These are phyloP conservation scores for Drosophila prolongata DNA, from an alignment of 2,888 invertebrate species.

Conservation along the genomic window DNA sequence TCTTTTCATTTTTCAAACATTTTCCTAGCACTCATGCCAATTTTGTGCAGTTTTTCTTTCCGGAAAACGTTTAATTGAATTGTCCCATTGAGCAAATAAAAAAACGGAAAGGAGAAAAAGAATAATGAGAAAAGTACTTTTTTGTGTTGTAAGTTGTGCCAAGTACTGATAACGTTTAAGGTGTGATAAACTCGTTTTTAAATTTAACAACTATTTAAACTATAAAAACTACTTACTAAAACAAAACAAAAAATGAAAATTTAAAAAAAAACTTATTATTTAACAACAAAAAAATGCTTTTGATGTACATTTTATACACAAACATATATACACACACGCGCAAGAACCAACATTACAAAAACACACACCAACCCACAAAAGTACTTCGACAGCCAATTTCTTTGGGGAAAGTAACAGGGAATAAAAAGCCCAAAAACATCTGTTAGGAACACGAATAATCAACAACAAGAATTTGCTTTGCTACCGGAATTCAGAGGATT, in stretches of 20 bases:
- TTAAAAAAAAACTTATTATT: conserved; percentile 51
- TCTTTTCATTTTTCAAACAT: conserved; percentile 7
- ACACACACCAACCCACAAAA: conserved; percentile 55
- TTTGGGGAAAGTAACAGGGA: conserved; percentile 10
- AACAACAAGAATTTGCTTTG: conserved; percentile 57
- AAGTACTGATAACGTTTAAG: conserved; percentile 84
- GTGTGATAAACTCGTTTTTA: conserved; percentile 84
- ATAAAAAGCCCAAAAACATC: conserved; percentile 7
- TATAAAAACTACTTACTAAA: conserved; percentile 58
- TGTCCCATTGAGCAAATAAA: conserved; percentile 33
- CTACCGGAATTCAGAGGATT: conserved; percentile 44
- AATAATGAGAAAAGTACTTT: conserved; percentile 59
- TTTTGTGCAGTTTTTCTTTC: conserved; percentile 31
- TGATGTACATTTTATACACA: conserved; percentile 60
- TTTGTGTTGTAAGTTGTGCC: conserved; percentile 84
- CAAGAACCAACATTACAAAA: conserved; percentile 16
- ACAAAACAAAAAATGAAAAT: conserved; percentile 42
- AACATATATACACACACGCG: conserved; percentile 21
- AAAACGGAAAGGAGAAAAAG: conserved; percentile 24
- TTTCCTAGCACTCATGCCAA: conserved; percentile 16
- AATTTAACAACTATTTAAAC: conserved; percentile 76
- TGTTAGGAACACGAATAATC: conserved; percentile 20
- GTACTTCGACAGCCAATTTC: conserved; percentile 69
- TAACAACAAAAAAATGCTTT: conserved; percentile 64
- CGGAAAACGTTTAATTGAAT: conserved; percentile 48